phyloP scores from a whole-genome alignment of 2,113 vertebrate species.

The Vicugna pacos region DNA sequence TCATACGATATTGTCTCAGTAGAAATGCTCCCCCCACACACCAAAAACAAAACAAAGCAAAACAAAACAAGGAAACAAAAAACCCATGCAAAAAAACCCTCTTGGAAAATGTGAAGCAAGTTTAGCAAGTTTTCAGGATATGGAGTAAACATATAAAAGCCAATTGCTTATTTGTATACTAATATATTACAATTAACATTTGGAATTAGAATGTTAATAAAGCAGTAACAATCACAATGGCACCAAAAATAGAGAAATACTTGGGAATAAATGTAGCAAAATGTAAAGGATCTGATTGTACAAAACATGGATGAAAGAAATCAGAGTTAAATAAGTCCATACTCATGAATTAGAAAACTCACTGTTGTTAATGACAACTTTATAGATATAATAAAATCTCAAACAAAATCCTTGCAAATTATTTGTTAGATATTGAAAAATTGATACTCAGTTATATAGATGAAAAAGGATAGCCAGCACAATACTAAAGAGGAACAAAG shows the following conservation, averaged over 20 bases:
- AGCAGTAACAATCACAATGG: neutral
- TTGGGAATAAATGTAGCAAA: neutral
- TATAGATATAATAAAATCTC: neutral
- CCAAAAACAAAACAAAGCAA: too few relatives aligned
- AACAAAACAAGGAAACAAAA: too few relatives aligned
- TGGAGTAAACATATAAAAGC: neutral
- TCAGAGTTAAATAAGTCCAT: neutral
- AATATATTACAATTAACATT: neutral
- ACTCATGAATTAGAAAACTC: neutral
- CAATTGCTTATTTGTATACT: neutral
- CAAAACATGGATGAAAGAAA: neutral
- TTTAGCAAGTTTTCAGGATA: neutral
- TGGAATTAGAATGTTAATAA: neutral
- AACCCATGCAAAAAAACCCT: neutral
- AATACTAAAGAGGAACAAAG: neutral
- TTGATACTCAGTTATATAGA: neutral
- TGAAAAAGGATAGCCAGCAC: neutral
- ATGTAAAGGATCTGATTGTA: neutral
- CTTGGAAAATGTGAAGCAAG: neutral
- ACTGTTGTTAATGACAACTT: neutral
- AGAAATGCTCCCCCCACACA: neutral
- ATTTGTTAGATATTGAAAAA: neutral
- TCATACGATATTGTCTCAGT: neutral
- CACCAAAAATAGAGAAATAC: neutral
- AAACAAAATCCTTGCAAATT: neutral